Percentiles rank a stretch among this genome's conserved stretches.
Evolutionary conservation across 2,888 invertebrate species (phyloP).

Genomic region (Andricus curvator): DNA sequence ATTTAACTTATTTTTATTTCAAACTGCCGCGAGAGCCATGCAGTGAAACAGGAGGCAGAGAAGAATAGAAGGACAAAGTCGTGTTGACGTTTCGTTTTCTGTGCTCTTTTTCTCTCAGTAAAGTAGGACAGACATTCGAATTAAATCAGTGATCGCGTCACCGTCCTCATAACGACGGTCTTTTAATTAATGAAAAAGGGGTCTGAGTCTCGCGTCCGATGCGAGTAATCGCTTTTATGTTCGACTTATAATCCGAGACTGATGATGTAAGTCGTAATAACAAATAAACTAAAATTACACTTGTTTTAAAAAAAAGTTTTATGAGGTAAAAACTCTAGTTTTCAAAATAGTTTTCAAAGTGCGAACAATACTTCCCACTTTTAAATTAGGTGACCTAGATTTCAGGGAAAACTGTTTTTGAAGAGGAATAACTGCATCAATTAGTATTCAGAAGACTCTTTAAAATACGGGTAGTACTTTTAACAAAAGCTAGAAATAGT

Average conservation of each 20-base stretch:
- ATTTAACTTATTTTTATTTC: not conserved
- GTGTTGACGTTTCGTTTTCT: constrained; percentile 24
- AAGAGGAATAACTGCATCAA: not conserved
- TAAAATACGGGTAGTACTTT: not conserved
- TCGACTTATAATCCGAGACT: not conserved
- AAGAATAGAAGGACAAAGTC: constrained; percentile 5
- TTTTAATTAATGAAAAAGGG: constrained; percentile 26
- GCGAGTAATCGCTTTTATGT: not conserved
- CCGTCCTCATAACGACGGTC: constrained; percentile 25
- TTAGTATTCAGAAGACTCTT: not conserved
- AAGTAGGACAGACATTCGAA: constrained; percentile 19
- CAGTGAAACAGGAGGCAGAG: constrained; percentile 11
- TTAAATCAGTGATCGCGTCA: constrained; percentile 23
- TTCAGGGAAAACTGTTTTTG: not conserved
- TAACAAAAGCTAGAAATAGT: not conserved
- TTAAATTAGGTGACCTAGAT: not conserved
- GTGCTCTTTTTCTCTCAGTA: not conserved
- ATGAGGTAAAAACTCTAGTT: not conserved
- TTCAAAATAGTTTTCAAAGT: no score
- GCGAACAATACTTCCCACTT: no score
- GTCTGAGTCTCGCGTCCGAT: not conserved
- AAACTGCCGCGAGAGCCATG: not conserved
- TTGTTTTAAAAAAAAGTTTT: not conserved
- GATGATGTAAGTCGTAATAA: not conserved
- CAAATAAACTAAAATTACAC: not conserved